Base-by-base conservation (phyloP, 2,797 vertebrate species). In the Gambusia yucatana region DNA sequence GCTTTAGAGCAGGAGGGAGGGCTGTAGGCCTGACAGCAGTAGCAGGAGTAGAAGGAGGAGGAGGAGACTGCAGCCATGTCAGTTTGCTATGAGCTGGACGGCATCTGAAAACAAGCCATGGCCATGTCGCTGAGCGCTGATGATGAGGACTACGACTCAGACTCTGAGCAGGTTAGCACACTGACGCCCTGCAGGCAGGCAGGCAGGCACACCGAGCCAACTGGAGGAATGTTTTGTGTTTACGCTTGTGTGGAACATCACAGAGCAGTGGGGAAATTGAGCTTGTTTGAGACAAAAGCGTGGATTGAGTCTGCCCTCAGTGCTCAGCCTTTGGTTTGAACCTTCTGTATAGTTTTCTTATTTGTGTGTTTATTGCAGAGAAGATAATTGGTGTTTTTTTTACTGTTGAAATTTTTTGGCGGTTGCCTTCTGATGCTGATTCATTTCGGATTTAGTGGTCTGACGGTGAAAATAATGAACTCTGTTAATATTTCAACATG, bases 71-170 rank as follows among this genome's bases (percentile, higher is more conserved):
- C 96, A 96, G 97, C 97, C 97, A 97, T 97, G 97, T 96, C 97
- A 96, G 96, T 95, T 95, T 90, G 94, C 95, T 88, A 94, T 92
- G 91, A 94, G 94, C 95, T 91, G 96, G 96, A 96, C 93, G 93
- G 94, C 92, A 94, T 94, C 93, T 96, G 96, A 97, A 95, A 95
- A 81, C 46, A 92, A 95, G 96, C 94, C 92, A 97, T 98, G 97
- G 97, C 97, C 95, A 97, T 98, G 96, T 97, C 98, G 93, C 96
- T 97, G 94, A 98, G 97, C 93, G 96, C 97, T 85, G 97, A 98
- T 88, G 97, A 98, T 94, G 98, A 98, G 92, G 98, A 98, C 94
- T 98, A 97, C 95, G 97, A 98, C 87, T 98, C 97, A 77, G 97
- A 98, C 92, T 95, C 97, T 86, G 97, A 98, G 93, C 97, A 97